Base-by-base conservation (phyloP, 2,797 vertebrate species). In the Lacerta agilis region DNA sequence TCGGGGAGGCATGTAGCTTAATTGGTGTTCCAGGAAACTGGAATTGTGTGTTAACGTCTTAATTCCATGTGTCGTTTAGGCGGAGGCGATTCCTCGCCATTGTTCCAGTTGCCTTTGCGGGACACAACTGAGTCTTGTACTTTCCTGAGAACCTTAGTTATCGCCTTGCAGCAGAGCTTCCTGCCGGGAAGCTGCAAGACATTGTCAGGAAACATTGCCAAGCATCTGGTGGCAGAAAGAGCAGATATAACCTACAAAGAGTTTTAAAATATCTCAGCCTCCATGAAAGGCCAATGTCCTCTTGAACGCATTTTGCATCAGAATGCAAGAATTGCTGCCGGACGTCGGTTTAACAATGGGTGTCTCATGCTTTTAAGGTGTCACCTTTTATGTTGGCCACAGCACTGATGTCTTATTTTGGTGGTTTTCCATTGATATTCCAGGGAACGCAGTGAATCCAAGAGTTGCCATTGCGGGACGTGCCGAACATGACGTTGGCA, bases 111-210 rank as follows among this genome's bases (percentile, higher is more conserved):
- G 66, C 75, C 67, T 49, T 55, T n/a, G 33, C 8, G 45, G 36
- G 38, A 76, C 33, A 1, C 71, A 55, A 85, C 13, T 10, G 86
- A 81, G 77, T 36, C 20, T 20, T 5, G 25, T 71, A 29, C 78
- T 38, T 82, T 88, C 89, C 78, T 71, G 78, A 82, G 78, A 87
- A 81, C 49, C 25, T 29, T 5, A 27, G 41, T 88, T 91, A 91
- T 91, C 90, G 2, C 87, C 45, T 36, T 36, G 8, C 55, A 79
- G 87, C 95, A 95, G 90, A 86, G 66, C 87, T 96, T 96, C 95
- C 95, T 95, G 94, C 84, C 82, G n/a, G 17, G 45, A 92, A 89
- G 91, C 90, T 83, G 79, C 11, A 92, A 94, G 94, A 90, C 85
- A 86, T 91, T 11, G 58, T 91, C 92, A 90, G 93, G 94, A 95